A percentile compares a stretch with the other conserved stretches of the same genome.
These are phyloP conservation scores for Melipona beecheii DNA, from an alignment of 2,888 invertebrate genomes.

Conservation along the genomic window DNA sequence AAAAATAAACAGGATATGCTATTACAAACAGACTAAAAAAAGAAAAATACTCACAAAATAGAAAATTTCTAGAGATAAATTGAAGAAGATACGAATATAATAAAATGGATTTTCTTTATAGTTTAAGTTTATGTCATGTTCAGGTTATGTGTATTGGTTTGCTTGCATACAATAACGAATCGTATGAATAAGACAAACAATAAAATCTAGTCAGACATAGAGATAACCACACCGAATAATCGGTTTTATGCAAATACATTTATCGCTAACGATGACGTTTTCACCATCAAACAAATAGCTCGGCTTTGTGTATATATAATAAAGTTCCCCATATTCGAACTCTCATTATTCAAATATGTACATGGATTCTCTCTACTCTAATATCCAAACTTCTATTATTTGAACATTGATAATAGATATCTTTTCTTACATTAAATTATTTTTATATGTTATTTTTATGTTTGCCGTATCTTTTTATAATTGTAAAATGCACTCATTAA, in stretches of 20 bases:
- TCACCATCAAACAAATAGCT: not conserved
- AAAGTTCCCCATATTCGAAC: too few species aligned
- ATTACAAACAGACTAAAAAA: not conserved
- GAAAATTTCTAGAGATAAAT: not conserved
- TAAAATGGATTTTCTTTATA: not conserved
- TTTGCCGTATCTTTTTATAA: too few species aligned
- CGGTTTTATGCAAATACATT: conserved; percentile 49
- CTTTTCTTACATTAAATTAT: too few species aligned
- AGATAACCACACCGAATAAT: conserved; percentile 46
- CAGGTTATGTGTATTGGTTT: not conserved
- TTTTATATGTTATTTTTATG: too few species aligned
- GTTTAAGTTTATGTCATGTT: not conserved
- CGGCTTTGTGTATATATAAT: not conserved
- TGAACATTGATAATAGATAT: too few species aligned
- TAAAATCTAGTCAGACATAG: conserved; percentile 35
- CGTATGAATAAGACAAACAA: not conserved
- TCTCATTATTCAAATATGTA: too few species aligned
- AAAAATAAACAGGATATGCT: not conserved
- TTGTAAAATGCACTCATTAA: too few species aligned
- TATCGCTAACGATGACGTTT: conserved; percentile 42
- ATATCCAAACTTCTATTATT: too few species aligned
- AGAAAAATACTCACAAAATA: too few species aligned
- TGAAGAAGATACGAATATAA: not conserved
- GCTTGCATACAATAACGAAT: conserved; percentile 34
- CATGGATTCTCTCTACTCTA: too few species aligned